Conservation (phyloP, 2,888 invertebrate species). For the Quadroppia sp. region DNA sequence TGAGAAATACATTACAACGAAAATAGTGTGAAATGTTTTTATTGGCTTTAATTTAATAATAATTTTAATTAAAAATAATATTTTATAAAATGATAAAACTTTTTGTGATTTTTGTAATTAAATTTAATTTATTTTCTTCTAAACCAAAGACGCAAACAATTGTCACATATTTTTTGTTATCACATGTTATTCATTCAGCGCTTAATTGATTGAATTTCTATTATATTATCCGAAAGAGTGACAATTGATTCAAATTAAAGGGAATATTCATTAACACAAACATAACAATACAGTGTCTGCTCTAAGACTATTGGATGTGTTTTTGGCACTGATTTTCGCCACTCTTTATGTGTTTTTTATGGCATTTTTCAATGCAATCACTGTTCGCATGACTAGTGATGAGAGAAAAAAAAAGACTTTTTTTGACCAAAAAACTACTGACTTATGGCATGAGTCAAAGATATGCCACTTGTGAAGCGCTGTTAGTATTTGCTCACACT, state of each 20-base stretch:
- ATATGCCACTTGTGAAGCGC: conserved; percentile 17
- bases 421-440: conserved; percentile 22
- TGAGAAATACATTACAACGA: too few relatives aligned
- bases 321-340: not conserved
- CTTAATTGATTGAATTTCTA: not conserved
- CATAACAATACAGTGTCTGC: not conserved
- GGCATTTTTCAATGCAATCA: not conserved
- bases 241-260: not conserved
- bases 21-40: too few relatives aligned
- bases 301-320: not conserved
- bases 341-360: not conserved
- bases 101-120: too few relatives aligned
- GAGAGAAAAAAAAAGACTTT: conserved; percentile 27
- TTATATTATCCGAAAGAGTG: not conserved
- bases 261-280: conserved; percentile 16
- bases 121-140: too few relatives aligned
- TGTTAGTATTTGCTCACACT: conserved; percentile 12
- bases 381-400: conserved; percentile 35
- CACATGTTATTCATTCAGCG: not conserved
- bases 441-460: conserved; percentile 3
- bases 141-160: too few relatives aligned
- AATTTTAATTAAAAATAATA: too few relatives aligned
- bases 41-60: too few relatives aligned
- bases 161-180: too few relatives aligned
- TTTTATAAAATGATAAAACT: too few relatives aligned